A percentile compares a stretch with the other conserved stretches of the same genome.
These are phyloP conservation scores for Agrochola litura DNA, from an alignment of 2,888 invertebrate species.

Conservation along the genomic window DNA sequence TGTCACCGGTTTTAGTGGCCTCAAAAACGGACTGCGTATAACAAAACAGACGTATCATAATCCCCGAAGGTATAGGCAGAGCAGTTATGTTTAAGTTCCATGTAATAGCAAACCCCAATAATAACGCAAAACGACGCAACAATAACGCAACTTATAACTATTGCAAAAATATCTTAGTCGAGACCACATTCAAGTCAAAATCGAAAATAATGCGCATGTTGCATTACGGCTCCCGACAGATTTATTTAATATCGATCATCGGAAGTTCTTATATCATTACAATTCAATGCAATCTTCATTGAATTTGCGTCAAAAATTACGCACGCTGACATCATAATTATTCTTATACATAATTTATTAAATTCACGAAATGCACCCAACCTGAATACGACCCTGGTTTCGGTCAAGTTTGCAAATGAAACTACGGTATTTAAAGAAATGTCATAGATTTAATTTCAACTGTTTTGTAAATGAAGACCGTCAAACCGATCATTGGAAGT, in stretches of 20 bases:
- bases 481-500: background rate
- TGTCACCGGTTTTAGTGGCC: background rate
- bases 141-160: background rate
- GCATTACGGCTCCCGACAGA: background rate
- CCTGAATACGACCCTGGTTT: constrained; percentile 18
- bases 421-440: constrained; percentile 27
- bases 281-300: constrained; percentile 17
- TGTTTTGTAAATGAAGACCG: background rate
- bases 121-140: background rate
- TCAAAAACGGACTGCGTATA: background rate
- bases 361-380: constrained; percentile 16
- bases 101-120: too few relatives aligned
- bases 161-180: background rate
- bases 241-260: background rate
- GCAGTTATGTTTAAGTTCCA: background rate
- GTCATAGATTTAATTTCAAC: constrained; percentile 42
- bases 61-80: background rate
- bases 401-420: constrained; percentile 13
- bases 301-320: background rate
- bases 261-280: background rate
- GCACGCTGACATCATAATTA: background rate
- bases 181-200: background rate
- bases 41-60: background rate
- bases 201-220: background rate
- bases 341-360: background rate